A percentile compares a stretch with the other conserved stretches of the same genome.
Conservation (phyloP, 2,888 invertebrate species). For the Pterostichus niger region DNA sequence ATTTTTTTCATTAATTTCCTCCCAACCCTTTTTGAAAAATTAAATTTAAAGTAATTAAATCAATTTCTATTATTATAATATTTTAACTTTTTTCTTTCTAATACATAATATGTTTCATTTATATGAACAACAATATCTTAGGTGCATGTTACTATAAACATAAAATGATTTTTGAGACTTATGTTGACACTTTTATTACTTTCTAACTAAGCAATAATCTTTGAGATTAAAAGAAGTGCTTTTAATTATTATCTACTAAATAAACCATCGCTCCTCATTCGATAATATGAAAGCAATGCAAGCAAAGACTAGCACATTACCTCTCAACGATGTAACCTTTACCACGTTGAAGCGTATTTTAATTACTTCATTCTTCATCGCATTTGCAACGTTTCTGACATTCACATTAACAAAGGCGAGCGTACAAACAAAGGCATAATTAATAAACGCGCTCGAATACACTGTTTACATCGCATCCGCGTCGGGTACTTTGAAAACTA, state of each 20-base stretch:
- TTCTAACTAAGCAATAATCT: too few relatives aligned
- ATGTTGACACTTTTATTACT: too few relatives aligned
- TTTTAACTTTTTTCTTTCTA: too few relatives aligned
- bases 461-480: conserved; percentile 11
- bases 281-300: conserved; percentile 18
- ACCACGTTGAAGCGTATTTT: conserved; percentile 41
- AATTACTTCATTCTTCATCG: conserved; percentile 45
- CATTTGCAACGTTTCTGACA: conserved; percentile 50
- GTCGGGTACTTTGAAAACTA: conserved; percentile 26
- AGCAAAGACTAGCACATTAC: conserved; percentile 23
- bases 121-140: too few relatives aligned
- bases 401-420: conserved; percentile 46
- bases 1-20: too few relatives aligned
- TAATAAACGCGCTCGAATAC: conserved; percentile 59
- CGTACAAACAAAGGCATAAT: conserved; percentile 56
- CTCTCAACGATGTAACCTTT: conserved; percentile 46
- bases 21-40: too few relatives aligned
- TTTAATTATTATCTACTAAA: conserved; percentile 1
- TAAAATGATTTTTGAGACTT: too few relatives aligned
- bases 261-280: neutral
- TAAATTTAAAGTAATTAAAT: too few relatives aligned
- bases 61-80: too few relatives aligned
- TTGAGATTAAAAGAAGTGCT: neutral
- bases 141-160: too few relatives aligned
- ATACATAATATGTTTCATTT: too few relatives aligned